Evolutionary conservation across 37 sponge, comb jelly and placozoan species (phyloP).

Genomic region (Halisarca cf. caerulea): DNA sequence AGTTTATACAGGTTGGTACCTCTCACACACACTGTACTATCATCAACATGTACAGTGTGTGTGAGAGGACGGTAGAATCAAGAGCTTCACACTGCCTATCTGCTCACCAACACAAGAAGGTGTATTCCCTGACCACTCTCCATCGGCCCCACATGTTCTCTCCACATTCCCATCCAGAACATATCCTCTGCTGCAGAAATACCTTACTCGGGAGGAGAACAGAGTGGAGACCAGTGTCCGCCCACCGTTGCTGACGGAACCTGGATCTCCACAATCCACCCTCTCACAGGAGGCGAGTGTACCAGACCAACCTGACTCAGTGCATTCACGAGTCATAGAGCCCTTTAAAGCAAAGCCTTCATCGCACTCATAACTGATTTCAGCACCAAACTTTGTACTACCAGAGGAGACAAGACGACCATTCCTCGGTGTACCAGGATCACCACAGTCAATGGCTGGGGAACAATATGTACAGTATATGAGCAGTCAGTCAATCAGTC

Average conservation of each 20-base stretch:
- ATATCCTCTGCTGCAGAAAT: conserved; percentile 35
- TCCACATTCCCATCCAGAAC: conserved; percentile 34
- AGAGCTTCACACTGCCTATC: too few relatives aligned
- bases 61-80: too few relatives aligned
- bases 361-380: conserved; percentile 45
- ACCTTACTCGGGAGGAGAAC: neutral
- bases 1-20: too few relatives aligned
- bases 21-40: too few relatives aligned
- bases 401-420: conserved; percentile 1
- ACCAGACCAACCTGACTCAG: conserved; percentile 2
- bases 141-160: conserved; percentile 45
- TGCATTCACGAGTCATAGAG: neutral
- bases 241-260: neutral
- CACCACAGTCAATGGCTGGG: conserved; percentile 41
- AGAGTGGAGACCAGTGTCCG: neutral
- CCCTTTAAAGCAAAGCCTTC: conserved; percentile 20
- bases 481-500: neutral
- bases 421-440: conserved; percentile 47
- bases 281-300: neutral
- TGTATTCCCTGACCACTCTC: conserved; percentile 59
- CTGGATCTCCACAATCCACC: conserved; percentile 27
- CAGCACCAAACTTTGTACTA: conserved; percentile 20
- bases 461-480: neutral
- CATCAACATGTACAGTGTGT: too few relatives aligned
- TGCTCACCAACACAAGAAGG: conserved; percentile 51